Evolutionary conservation across 92 coral and sea anemone species (phyloP).

Genomic region (Epizoanthus ramosus): DNA sequence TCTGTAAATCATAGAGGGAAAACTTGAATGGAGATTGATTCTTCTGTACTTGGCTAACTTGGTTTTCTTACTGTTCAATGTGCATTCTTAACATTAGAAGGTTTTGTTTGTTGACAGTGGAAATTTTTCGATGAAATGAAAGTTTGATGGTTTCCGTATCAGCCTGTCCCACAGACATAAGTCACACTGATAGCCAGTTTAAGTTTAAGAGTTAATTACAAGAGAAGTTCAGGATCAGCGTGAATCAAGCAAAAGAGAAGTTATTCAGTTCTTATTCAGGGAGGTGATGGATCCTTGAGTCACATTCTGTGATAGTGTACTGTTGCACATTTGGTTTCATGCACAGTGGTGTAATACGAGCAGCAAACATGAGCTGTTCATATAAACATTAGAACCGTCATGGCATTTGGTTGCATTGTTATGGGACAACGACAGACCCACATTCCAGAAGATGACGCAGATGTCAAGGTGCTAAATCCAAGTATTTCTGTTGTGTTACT

Average conservation of each 20-base stretch:
- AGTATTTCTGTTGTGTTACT: background rate
- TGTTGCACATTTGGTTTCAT: slow-evolving; percentile 14
- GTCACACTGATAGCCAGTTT: background rate
- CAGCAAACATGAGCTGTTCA: slow-evolving; percentile 35
- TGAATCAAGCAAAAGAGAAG: background rate
- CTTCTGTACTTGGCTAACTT: slow-evolving; percentile 27
- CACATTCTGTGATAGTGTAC: background rate
- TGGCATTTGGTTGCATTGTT: slow-evolving; percentile 36
- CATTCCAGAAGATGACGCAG: slow-evolving; percentile 32
- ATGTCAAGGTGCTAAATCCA: slow-evolving; percentile 17
- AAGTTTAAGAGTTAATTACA: background rate
- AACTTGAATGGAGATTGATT: slow-evolving; percentile 27
- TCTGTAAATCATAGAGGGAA: slow-evolving; percentile 5
- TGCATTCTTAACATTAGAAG: background rate
- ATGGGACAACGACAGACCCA: slow-evolving; percentile 45
- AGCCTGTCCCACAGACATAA: background rate
- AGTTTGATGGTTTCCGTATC: background rate
- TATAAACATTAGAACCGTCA: slow-evolving; percentile 10
- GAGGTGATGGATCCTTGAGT: background rate
- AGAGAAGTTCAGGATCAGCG: background rate
- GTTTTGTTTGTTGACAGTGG: background rate
- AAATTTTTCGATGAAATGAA: background rate
- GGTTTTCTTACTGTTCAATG: background rate
- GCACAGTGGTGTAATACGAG: background rate
- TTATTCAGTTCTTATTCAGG: too few relatives aligned